Base-by-base conservation (phyloP, 2,888 invertebrate genomes). In the Sesia apiformis region DNA sequence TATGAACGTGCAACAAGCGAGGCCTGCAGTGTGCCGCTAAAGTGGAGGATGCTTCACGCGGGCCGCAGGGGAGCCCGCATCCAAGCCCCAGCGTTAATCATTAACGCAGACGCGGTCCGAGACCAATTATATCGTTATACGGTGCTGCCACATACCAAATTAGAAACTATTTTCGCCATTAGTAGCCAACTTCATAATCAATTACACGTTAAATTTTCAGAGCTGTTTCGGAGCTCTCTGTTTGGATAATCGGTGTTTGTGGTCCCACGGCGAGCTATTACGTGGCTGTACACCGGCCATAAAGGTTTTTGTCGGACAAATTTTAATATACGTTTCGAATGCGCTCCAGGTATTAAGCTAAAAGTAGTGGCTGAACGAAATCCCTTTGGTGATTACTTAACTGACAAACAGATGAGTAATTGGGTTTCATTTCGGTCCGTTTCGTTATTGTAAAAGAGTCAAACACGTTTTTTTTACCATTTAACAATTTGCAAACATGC, bases 151-250 rank as follows among this genome's bases (percentile, higher is more conserved):
- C 80, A 81, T 74, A 77, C 83, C 80, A 85, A 87, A 89, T 87
- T 89, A 87, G 88, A 86, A 86, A 87, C 89, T 88, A 88, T 89
- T 84, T 85, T 84, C 84, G 74, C 76, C 87, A 87, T 87, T 87
- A 85, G 81, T 75, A 78, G 77, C 83, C 84, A 86, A 87, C 87
- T 87, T 88, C 87, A 86, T 88, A 86, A 87, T 88, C 88, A 88
- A 88, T 86, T 89, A 85, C 76, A 82, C 84, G 84, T 81, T 86
- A 82, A 84, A 87, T 79, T 87, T 86, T 84, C 84, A 77, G 75
- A 72, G 76, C 81, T 75, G 85, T 84, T 86, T 82, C 74, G 84
- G 78, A 81, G 81, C 79, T 76, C 76, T 74, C 73, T 81, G 84
- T 83, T 81, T 81, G 84, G 81, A 77, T 87, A 87, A 87, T 84